Evolutionary conservation across 2,888 invertebrate species (phyloP).

Genomic region (Hemithea aestivaria): DNA sequence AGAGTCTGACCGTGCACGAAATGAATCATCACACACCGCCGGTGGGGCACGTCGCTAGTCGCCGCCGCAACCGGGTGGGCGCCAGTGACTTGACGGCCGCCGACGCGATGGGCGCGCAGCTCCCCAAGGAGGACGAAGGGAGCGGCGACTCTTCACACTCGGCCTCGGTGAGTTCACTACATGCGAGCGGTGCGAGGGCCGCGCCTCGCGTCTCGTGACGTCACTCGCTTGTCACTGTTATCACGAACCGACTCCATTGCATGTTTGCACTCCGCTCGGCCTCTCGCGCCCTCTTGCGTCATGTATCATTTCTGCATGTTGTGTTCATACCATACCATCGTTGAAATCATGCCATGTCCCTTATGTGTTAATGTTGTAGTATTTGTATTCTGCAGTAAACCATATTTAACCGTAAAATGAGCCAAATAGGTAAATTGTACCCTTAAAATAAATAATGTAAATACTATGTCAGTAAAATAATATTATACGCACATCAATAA

Average conservation of each 20-base stretch:
- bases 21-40: slow-evolving; percentile 93
- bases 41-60: slow-evolving; percentile 81
- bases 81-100: slow-evolving; percentile 80
- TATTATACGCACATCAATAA: too few species aligned
- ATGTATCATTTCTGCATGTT: slow-evolving; percentile 30
- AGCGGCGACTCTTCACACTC: slow-evolving; percentile 71
- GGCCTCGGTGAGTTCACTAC: slow-evolving; percentile 60
- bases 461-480: too few species aligned
- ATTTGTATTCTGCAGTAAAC: too few species aligned
- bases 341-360: slow-evolving; percentile 7
- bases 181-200: slow-evolving; percentile 37
- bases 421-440: too few species aligned
- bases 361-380: slow-evolving; percentile 1
- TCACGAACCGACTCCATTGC: slow-evolving; percentile 35
- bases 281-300: slow-evolving; percentile 51
- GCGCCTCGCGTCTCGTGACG: slow-evolving; percentile 48
- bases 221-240: slow-evolving; percentile 55
- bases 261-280: slow-evolving; percentile 40
- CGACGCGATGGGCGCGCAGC: slow-evolving; percentile 45
- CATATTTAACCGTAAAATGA: too few species aligned
- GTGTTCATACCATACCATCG: slow-evolving; percentile 2
- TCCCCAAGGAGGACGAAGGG: slow-evolving; percentile 70
- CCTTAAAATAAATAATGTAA: too few species aligned
- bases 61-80: slow-evolving; percentile 86
- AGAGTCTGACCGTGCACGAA: slow-evolving; percentile 94